phyloP scores from a whole-genome alignment of 2,113 vertebrate genomes.

The rabbit (Oryctolagus cuniculus) region DNA sequence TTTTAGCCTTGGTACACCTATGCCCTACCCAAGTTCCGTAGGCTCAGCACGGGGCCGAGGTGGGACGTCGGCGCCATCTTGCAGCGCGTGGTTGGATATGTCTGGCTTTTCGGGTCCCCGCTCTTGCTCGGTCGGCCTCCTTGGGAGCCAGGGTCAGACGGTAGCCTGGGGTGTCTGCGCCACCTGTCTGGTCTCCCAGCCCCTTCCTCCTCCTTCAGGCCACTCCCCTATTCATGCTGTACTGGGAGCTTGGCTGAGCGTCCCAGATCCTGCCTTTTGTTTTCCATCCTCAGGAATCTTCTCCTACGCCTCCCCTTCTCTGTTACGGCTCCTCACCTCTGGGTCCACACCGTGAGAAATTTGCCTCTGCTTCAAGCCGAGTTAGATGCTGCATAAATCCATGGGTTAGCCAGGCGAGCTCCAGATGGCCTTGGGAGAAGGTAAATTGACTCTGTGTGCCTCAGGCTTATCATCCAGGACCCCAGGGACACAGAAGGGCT shows the following conservation, averaged over 20 bases:
- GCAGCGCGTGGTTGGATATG: background rate
- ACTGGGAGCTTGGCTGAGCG: background rate
- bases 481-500: background rate
- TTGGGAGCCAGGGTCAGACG: background rate
- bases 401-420: background rate
- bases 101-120: background rate
- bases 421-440: background rate
- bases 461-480: background rate
- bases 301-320: background rate
- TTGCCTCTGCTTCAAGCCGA: background rate
- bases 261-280: background rate
- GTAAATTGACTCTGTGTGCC: background rate
- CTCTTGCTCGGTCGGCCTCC: background rate
- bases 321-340: background rate
- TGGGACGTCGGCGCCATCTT: background rate
- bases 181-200: background rate
- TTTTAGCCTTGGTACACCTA: background rate
- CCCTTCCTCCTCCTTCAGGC: background rate
- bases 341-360: background rate
- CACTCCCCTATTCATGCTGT: background rate
- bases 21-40: background rate
- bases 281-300: background rate
- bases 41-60: background rate
- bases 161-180: background rate
- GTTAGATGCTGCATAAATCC: background rate